Conservation (phyloP, 2,113 vertebrate species). For the Furnarius figulus region DNA sequence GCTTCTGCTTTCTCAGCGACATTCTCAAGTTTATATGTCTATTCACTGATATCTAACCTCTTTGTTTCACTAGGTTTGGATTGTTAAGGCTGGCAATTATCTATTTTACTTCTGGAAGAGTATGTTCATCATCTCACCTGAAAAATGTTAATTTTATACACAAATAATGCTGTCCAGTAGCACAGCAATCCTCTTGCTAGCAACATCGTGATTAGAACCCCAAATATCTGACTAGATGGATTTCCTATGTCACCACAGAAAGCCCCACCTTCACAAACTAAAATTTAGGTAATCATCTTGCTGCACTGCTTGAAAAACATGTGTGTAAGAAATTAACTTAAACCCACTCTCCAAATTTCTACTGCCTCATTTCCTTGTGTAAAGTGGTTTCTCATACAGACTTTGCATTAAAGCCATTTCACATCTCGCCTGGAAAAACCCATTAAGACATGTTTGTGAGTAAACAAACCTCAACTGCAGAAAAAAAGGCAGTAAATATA, state of each 20-base stretch:
- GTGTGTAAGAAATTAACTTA: neutral
- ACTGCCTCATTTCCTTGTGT: neutral
- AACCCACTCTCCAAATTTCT: neutral
- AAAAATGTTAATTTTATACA: neutral
- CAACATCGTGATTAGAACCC: neutral
- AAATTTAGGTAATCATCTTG: neutral
- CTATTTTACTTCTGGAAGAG: neutral
- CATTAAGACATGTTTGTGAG: neutral
- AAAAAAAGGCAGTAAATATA: neutral
- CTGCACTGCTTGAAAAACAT: neutral
- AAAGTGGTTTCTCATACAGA: neutral
- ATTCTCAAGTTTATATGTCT: neutral
- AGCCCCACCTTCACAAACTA: neutral
- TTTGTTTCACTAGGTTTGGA: neutral
- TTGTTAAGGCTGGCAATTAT: neutral
- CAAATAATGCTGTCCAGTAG: neutral
- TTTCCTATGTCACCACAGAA: neutral
- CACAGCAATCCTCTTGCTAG: neutral
- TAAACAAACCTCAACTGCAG: neutral
- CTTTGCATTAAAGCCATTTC: neutral
- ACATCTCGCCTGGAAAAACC: slow-evolving; percentile 37
- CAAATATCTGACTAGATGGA: neutral
- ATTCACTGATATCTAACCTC: neutral
- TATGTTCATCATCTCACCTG: neutral
- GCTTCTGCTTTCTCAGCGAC: neutral